Evolutionary conservation across 1,140 invertebrate species (phyloP).

Genomic region (Palaemon carinicauda): DNA sequence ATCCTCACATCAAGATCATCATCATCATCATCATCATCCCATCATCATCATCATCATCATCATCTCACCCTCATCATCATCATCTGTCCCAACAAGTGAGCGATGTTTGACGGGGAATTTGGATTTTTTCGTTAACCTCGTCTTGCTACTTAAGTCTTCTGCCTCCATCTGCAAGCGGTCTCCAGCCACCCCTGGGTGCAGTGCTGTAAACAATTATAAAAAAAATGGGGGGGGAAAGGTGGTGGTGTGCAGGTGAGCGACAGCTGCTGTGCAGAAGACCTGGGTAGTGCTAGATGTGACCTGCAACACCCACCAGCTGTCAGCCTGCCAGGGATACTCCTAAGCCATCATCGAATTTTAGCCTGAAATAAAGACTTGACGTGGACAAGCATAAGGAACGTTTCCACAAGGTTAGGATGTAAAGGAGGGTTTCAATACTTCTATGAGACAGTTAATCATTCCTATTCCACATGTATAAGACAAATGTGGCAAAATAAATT

Average conservation of each 20-base stretch:
- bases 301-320: constrained; percentile 31
- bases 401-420: background rate
- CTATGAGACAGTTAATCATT: constrained; percentile 41
- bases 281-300: constrained; percentile 14
- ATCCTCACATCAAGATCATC: constrained; percentile 24
- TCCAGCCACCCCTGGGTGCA: background rate
- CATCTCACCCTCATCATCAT: background rate
- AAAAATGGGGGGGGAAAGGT: constrained; percentile 7
- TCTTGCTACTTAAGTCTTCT: too few species aligned
- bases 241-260: constrained; percentile 32
- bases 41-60: constrained; percentile 22
- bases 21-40: constrained; percentile 15
- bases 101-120: background rate
- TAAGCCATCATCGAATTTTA: constrained; percentile 30
- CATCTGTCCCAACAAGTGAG: background rate
- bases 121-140: background rate
- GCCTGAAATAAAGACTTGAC: constrained; percentile 34
- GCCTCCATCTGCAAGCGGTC: background rate
- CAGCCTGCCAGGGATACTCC: constrained; percentile 33
- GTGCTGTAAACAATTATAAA: constrained; percentile 38
- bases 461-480: constrained; percentile 54
- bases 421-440: background rate
- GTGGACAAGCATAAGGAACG: constrained; percentile 33
- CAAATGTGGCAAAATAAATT: constrained; percentile 30
- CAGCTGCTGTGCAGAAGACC: constrained; percentile 10